These are phyloP conservation scores for Eilema depressum DNA, from an alignment of 2,888 invertebrate species.

Conservation along the genomic window DNA sequence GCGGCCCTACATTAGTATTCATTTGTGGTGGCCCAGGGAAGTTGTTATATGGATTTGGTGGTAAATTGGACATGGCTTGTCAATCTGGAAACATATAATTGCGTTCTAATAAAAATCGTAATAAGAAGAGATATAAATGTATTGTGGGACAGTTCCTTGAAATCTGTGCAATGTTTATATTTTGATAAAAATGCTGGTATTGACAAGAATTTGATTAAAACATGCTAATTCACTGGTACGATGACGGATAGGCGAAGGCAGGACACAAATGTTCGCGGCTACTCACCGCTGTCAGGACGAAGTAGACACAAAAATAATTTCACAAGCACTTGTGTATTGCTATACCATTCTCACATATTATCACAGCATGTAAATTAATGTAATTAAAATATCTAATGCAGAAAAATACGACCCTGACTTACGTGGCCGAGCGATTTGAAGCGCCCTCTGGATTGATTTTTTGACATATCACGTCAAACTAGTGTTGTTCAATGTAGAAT, in stretches of 20 bases:
- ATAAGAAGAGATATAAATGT: slow-evolving; percentile 24
- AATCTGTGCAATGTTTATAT: slow-evolving; percentile 62
- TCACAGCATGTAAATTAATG: slow-evolving; percentile 70
- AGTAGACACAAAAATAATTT: slow-evolving; percentile 67
- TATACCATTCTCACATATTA: slow-evolving; percentile 81
- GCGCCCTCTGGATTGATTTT: slow-evolving; percentile 84
- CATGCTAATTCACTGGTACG: slow-evolving; percentile 78
- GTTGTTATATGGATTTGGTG: slow-evolving; percentile 77
- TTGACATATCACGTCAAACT: slow-evolving; percentile 74
- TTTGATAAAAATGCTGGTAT: slow-evolving; percentile 68
- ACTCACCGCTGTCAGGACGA: slow-evolving; percentile 71
- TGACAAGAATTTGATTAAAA: slow-evolving; percentile 73
- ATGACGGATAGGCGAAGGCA: slow-evolving; percentile 75
- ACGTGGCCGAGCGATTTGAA: slow-evolving; percentile 84
- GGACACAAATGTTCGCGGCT: slow-evolving; percentile 45
- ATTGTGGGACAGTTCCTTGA: slow-evolving; percentile 22
- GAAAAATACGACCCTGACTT: slow-evolving; percentile 85
- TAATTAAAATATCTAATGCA: slow-evolving; percentile 75
- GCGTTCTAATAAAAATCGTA: slow-evolving; percentile 40
- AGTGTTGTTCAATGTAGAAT: slow-evolving; percentile 27
- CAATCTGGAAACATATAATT: slow-evolving; percentile 75
- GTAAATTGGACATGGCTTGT: slow-evolving; percentile 82
- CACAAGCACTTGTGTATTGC: slow-evolving; percentile 66
- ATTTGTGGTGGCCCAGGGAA: slow-evolving; percentile 64
- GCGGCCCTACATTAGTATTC: slow-evolving; percentile 66